These are phyloP conservation scores for Pantherophis guttatus DNA, from an alignment of 2,113 vertebrate genomes.

Conservation along the genomic window DNA sequence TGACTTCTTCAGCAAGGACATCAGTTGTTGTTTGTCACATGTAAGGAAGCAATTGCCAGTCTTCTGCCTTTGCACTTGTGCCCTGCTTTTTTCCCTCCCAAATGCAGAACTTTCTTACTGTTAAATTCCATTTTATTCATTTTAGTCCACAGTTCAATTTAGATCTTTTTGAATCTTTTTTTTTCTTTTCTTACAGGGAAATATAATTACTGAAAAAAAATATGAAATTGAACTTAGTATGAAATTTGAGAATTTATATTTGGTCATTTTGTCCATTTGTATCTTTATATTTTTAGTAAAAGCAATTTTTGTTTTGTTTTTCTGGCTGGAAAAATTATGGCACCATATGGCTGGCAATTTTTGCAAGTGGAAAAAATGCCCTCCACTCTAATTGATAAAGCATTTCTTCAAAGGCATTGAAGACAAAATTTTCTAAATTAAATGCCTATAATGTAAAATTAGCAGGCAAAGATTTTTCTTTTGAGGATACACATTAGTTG, in stretches of 20 bases:
- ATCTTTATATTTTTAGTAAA: background rate
- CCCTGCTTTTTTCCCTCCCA: background rate
- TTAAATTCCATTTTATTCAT: background rate
- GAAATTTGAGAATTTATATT: background rate
- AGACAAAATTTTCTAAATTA: background rate
- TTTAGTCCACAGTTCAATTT: background rate
- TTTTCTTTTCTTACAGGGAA: background rate
- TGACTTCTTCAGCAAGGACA: background rate
- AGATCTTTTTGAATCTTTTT: background rate
- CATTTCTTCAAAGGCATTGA: background rate
- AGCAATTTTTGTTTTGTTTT: background rate
- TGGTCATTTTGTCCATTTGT: background rate
- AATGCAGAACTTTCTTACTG: background rate
- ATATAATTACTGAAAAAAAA: background rate
- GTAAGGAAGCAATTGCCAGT: background rate
- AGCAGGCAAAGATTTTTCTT: rapidly evolving
- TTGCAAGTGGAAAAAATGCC: background rate
- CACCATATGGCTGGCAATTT: background rate
- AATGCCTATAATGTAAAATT: background rate
- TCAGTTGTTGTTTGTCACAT: background rate
- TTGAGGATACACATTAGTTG: background rate
- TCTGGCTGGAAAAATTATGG: background rate
- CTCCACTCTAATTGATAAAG: constrained; percentile 11
- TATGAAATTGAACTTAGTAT: background rate
- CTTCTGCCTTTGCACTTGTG: background rate